phyloP scores from a whole-genome alignment of 1,140 invertebrate species.

The Ceratina australensis region DNA sequence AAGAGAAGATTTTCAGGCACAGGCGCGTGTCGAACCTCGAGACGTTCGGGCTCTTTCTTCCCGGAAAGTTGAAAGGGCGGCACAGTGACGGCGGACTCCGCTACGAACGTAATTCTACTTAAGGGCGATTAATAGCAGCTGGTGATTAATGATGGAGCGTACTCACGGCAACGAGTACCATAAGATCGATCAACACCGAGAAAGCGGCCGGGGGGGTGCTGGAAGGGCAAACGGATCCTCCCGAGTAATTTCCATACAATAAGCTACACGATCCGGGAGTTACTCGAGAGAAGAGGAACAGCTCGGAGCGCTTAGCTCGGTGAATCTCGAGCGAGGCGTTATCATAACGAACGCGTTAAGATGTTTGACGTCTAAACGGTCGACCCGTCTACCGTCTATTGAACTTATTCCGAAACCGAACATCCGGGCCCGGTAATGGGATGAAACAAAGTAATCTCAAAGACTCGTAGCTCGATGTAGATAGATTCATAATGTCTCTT shows the following conservation, averaged over 20 bases:
- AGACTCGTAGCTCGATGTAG: too few species aligned
- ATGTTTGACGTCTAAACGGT: conserved; percentile 7
- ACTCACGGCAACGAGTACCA: conserved; percentile 45
- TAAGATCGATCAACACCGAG: conserved; percentile 43
- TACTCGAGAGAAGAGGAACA: conserved; percentile 4
- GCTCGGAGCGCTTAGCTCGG: background rate
- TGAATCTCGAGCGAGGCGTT: background rate
- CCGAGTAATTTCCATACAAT: conserved; percentile 37
- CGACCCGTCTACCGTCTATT: conserved; percentile 13
- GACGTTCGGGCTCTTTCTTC: conserved; percentile 34
- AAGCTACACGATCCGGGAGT: conserved; percentile 9
- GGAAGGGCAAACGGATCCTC: conserved; percentile 41
- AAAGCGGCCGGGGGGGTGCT: background rate
- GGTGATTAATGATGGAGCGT: conserved; percentile 63
- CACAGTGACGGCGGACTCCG: conserved; percentile 10
- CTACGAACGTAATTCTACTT: conserved; percentile 58
- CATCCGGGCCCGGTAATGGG: too few species aligned
- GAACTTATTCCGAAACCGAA: background rate
- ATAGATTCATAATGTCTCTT: too few species aligned
- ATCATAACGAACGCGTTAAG: conserved; percentile 24
- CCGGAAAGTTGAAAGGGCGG: conserved; percentile 23
- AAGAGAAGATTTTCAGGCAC: conserved; percentile 21
- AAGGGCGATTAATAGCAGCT: conserved; percentile 68
- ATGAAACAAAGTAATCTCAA: too few species aligned
- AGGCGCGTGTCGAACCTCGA: conserved; percentile 28